Evolutionary conservation across 2,797 vertebrate genomes (phyloP).

Genomic region (Lophius americanus): DNA sequence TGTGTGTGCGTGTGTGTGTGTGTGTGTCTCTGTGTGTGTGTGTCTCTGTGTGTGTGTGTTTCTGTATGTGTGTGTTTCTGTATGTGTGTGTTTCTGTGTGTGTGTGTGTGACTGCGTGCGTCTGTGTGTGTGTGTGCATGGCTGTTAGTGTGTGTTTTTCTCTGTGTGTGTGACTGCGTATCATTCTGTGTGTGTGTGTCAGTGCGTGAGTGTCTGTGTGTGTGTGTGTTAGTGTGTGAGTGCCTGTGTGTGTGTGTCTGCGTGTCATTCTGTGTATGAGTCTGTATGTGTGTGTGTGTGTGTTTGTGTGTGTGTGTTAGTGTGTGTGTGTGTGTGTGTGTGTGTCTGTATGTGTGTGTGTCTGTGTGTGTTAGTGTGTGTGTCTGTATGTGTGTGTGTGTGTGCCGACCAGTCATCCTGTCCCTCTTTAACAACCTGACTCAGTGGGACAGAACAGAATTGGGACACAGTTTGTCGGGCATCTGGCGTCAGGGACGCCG

Average conservation of each 20-base stretch:
- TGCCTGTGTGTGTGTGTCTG: no score
- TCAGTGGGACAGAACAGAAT: constrained; percentile 78
- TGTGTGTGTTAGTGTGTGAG: neutral
- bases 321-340: no score
- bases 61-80: neutral
- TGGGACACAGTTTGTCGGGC: constrained; percentile 67
- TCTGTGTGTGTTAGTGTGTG: constrained; percentile 8
- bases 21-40: constrained; percentile 8
- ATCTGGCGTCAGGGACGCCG: constrained; percentile 80
- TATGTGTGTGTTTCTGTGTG: no score
- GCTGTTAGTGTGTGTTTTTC: no score
- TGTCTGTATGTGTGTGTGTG: constrained; percentile 4
- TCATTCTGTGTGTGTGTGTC: no score
- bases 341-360: no score
- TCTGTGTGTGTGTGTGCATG: no score
- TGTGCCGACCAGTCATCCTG: constrained; percentile 38
- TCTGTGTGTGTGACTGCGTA: no score
- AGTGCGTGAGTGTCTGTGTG: neutral
- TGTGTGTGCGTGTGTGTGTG: constrained; percentile 18
- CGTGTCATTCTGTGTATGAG: no score
- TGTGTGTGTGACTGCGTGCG: no score
- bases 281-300: no score
- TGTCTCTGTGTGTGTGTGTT: constrained; percentile 5
- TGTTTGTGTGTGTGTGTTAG: no score
- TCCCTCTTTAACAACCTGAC: constrained; percentile 70